Evolutionary conservation across 2,797 vertebrate species (phyloP), one percentile per base, ranked within the genome.

Genomic region (Sparus aurata): DNA sequence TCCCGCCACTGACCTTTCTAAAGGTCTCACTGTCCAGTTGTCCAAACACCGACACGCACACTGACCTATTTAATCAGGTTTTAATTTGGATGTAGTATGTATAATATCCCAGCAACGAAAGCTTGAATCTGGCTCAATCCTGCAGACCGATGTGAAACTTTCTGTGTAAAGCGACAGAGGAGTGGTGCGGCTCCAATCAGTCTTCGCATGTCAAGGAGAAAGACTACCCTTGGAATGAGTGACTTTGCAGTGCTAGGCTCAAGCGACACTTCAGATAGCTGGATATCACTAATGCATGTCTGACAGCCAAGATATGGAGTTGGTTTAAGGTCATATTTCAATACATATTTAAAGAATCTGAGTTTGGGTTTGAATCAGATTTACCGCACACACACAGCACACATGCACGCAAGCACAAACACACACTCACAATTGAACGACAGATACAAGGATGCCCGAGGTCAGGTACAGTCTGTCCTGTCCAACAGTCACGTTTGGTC

Each of bases 21-120:
- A 91, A 90, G 90, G 92, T 92, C 89, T 90, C 79, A 72, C 64
- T 70, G 83, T 90, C 89, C 89, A 92, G 87, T 89, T 92, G 87
- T 89, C 85, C 73, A 85, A 88, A 79, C 63, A 77, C 73, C 75
- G 65, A 57, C 65, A 73, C 9, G 55, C 61, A 71, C 34, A 52
- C 77, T 85, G 87, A 84, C 83, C 79, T 63, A 52, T 54, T 61
- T 1, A 73, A 53, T 45, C 82, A 83, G 69, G 82, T 84, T 85
- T 82, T 69, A 41, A 70, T 83, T 84, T 64, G 20, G 13, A 46
- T 46, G 58, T 62, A n/a, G 50, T 64, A n/a, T 49, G 57, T 41
- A 38, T 25, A 23, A 69, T 76, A 5, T 16, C 23, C 12, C 12
- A 12, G 20, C 53, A 58, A 6, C 23, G 47, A 61, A 61, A 68